Conservation (phyloP, 2,797 vertebrate genomes). For the Crocodylus rhombifer region DNA sequence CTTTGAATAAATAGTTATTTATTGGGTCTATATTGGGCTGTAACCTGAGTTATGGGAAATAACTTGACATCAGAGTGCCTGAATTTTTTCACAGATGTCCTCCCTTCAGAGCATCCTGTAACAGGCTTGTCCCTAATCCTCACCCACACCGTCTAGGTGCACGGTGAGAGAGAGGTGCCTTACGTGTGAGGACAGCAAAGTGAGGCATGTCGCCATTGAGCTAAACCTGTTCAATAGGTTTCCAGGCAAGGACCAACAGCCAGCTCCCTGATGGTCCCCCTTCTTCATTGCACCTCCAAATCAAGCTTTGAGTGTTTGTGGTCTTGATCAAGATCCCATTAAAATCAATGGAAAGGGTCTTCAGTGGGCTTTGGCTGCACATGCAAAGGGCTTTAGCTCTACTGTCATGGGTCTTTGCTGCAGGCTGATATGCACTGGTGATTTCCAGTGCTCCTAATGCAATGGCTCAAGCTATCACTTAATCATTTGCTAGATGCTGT, state of each 20-base stretch:
- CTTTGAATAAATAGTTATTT: too few relatives aligned
- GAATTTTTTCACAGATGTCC: too few relatives aligned
- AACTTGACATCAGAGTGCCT: too few relatives aligned
- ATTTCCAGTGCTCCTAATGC: not conserved
- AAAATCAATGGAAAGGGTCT: not conserved
- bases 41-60: too few relatives aligned
- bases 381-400: not conserved
- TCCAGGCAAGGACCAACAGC: not conserved
- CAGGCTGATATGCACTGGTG: not conserved
- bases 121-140: too few relatives aligned
- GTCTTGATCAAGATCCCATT: not conserved
- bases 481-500: not conserved
- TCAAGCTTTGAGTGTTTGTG: accelerated
- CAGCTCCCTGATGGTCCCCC: not conserved
- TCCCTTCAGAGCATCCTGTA: too few relatives aligned
- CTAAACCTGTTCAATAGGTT: not conserved
- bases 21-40: too few relatives aligned
- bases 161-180: too few relatives aligned
- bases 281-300: not conserved
- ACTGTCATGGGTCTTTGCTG: not conserved
- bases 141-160: too few relatives aligned
- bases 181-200: too few relatives aligned
- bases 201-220: not conserved
- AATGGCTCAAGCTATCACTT: not conserved
- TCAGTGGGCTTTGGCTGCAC: not conserved